Evolutionary conservation across 1,140 invertebrate species (phyloP), one percentile per base, ranked within the genome.

Genomic region (Orchestia grillus): DNA sequence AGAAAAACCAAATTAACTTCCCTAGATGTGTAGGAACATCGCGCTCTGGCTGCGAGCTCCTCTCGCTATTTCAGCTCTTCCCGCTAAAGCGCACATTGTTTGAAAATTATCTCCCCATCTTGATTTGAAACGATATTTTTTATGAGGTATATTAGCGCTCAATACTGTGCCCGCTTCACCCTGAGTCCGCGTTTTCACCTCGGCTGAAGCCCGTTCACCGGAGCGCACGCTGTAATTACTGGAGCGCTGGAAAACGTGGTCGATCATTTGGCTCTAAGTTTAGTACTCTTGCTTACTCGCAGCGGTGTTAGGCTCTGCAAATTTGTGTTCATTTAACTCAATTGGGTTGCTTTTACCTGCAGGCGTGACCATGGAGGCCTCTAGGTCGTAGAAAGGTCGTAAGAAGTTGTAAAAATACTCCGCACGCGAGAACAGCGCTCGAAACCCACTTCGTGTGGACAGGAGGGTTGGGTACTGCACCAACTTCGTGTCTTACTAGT

Each of bases 151-250:
- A 77, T 77, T 77, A 77, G 28, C 11, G 62, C 62, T 77, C 62
- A 77, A 77, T 77, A 77, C 36, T 36, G 11, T 1, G 62, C 28
- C 1, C 62, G 62, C 62, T 36, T 77, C 62, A 77, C 62, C 62
- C 36, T 77, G 62, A 28, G 62, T 28, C 28, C 62, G 62, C 62
- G 28, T 77, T 77, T 77, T 77, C 62, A 77, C 62, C 62, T 77
- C 62, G 62, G 62, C 62, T 36, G 62, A 77, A 28, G 62, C 62
- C 36, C 62, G 62, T 77, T 77, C 28, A 77, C 62, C 36, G 62
- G 62, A 77, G 62, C 62, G 62, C 62, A 77, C 62, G 62, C 62
- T 77, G 62, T 77, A 77, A 77, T 77, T 77, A 77, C 62, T 77
- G 62, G 62, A 77, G 62, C 36, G 15, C 62, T 23, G 62, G 62